Conservation (phyloP, 2,888 invertebrate genomes). For the Archaeoteleia sp. region DNA sequence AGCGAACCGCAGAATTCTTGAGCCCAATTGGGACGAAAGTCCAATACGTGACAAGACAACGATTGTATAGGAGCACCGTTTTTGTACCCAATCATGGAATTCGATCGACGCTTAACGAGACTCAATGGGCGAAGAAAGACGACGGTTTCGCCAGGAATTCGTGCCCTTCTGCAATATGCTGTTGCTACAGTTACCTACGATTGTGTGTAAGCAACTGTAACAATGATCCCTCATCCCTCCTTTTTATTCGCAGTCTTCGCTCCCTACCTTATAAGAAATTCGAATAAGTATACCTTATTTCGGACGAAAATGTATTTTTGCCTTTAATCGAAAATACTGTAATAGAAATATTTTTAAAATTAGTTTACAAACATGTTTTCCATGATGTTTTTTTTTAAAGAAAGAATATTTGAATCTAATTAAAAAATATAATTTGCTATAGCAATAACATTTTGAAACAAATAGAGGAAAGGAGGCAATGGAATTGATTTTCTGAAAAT, state of each 20-base stretch:
- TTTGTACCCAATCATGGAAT: conserved; percentile 49
- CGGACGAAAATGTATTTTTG: too few relatives aligned
- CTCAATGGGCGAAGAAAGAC: conserved; percentile 16
- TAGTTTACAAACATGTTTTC: too few relatives aligned
- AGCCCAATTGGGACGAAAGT: conserved; percentile 7
- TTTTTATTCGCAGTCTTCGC: not conserved
- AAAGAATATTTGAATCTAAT: too few relatives aligned
- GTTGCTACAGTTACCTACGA: conserved; percentile 12
- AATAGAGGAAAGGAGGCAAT: too few relatives aligned
- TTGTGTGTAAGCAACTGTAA: conserved; percentile 25
- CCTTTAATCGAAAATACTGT: too few relatives aligned
- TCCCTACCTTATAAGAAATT: too few relatives aligned
- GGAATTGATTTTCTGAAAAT: too few relatives aligned
- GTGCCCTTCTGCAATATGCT: conserved; percentile 21
- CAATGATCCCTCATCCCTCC: conserved; percentile 3
- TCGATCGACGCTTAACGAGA: conserved; percentile 32
- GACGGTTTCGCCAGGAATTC: conserved; percentile 29
- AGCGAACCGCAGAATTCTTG: conserved; percentile 8
- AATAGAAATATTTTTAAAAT: too few relatives aligned
- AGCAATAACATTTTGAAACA: too few relatives aligned
- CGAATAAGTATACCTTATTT: too few relatives aligned
- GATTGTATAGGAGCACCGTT: conserved; percentile 20
- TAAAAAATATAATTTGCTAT: too few relatives aligned
- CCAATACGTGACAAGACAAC: conserved; percentile 14
- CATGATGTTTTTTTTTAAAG: too few relatives aligned